Conservation (phyloP, 2,888 invertebrate species). For the Mechanitis messenoides region DNA sequence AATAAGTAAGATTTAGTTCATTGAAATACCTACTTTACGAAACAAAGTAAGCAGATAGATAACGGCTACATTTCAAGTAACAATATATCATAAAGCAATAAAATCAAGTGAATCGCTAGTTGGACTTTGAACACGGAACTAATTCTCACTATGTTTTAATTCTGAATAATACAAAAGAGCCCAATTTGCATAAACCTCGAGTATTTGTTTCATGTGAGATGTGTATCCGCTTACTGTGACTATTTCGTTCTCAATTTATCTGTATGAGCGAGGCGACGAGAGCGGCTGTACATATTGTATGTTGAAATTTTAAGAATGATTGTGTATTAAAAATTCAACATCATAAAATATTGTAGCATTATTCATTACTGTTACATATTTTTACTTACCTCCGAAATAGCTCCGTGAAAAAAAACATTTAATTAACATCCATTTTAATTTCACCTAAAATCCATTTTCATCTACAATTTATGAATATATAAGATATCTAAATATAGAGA, state of each 20-base stretch:
- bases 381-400: no score
- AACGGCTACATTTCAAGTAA: constrained; percentile 49
- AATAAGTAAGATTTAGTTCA: no score
- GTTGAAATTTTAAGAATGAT: constrained; percentile 35
- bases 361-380: no score
- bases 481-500: no score
- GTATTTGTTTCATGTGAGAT: constrained; percentile 72
- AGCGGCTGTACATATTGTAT: constrained; percentile 41
- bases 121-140: constrained; percentile 73
- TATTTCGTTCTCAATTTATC: constrained; percentile 68
- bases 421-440: neutral
- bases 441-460: neutral
- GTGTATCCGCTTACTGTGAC: constrained; percentile 66
- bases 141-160: constrained; percentile 75
- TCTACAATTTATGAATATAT: neutral
- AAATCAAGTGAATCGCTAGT: constrained; percentile 55
- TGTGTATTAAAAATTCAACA: constrained; percentile 21
- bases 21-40: constrained; percentile 5
- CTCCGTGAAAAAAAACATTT: no score
- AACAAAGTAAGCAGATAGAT: constrained; percentile 28
- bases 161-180: constrained; percentile 72
- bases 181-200: constrained; percentile 72
- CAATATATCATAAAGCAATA: constrained; percentile 54
- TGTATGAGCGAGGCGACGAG: constrained; percentile 46
- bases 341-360: no score